Percentiles rank a stretch among this genome's conserved stretches.
Evolutionary conservation across 2,888 invertebrate species (phyloP).

Genomic region (Hesperia comma): DNA sequence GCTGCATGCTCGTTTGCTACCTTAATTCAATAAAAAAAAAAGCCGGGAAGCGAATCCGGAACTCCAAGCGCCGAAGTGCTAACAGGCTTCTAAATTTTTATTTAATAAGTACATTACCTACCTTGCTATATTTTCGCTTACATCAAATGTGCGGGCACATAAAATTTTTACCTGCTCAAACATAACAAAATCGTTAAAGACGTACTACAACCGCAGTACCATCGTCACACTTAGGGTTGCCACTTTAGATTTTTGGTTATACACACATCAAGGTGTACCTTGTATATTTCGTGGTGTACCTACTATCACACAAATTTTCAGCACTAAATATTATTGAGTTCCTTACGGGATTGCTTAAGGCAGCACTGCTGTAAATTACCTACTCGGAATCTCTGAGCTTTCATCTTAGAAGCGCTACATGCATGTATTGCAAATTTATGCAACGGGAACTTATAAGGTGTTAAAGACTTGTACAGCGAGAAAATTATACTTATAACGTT

Average conservation of each 20-base stretch:
- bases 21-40: too few species aligned
- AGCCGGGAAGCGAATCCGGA: too few species aligned
- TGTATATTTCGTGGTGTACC: too few species aligned
- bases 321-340: constrained; percentile 14
- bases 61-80: too few species aligned
- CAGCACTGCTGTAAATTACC: neutral
- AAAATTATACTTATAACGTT: neutral
- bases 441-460: constrained; percentile 20
- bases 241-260: too few species aligned
- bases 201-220: constrained; percentile 11
- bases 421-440: constrained; percentile 27
- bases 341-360: neutral
- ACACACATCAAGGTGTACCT: too few species aligned
- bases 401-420: constrained; percentile 12
- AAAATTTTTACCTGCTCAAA: constrained; percentile 33
- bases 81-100: too few species aligned
- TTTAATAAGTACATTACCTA: too few species aligned
- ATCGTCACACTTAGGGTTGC: neutral
- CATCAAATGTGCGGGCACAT: neutral
- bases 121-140: too few species aligned
- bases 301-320: neutral
- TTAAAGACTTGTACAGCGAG: constrained; percentile 11
- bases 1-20: too few species aligned
- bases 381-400: constrained; percentile 9
- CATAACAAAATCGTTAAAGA: constrained; percentile 36